Evolutionary conservation across 2,113 vertebrate species (phyloP), one percentile per base, ranked within the genome.

Genomic region (Trematocara marginatum): DNA sequence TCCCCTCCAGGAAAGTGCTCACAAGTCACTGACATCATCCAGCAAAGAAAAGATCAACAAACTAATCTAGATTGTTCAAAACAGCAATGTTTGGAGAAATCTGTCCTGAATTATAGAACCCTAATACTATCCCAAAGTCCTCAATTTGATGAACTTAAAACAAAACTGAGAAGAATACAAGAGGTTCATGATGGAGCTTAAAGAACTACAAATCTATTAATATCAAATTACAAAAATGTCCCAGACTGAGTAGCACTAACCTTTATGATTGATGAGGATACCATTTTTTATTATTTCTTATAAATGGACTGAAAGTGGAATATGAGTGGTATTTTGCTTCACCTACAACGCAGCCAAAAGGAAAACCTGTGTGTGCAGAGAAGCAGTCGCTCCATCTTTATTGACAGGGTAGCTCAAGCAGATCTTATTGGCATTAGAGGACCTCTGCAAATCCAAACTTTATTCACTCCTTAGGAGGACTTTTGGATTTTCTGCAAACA

Each of bases 401-500:
- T 81, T 18, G 56, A 90, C 47, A 13, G 20, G 81, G 15, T n/a
- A 79, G 82, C 80, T 94, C 89, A 80, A 45, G 83, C 66, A 4
- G 61, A 87, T 92, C 84, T 88, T 49, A 79, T 53, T 69, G 89
- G 79, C 86, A 90, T 71, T 38, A 45, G 76, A 87, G 82, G 84
- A 90, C 86, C 90, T 83, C 54, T 52, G 54, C 84, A 86, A 90
- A 89, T 87, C 86, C 89, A 69, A 84, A 83, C 78, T 90, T 91
- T 85, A 91, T 93, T 92, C 80, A 26, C 85, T 93, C 85, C 86
- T 86, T 78, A 80, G 56, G 84, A 87, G 88, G 95, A 95, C 94
- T 95, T 95, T 96, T 91, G 90, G 49, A 90, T 92, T 87, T 84
- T 42, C 66, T 88, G 84, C 81, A 82, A 89, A 88, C 52, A 82